These are phyloP conservation scores for Thera obeliscata DNA, from an alignment of 2,888 invertebrate genomes.

Conservation along the genomic window DNA sequence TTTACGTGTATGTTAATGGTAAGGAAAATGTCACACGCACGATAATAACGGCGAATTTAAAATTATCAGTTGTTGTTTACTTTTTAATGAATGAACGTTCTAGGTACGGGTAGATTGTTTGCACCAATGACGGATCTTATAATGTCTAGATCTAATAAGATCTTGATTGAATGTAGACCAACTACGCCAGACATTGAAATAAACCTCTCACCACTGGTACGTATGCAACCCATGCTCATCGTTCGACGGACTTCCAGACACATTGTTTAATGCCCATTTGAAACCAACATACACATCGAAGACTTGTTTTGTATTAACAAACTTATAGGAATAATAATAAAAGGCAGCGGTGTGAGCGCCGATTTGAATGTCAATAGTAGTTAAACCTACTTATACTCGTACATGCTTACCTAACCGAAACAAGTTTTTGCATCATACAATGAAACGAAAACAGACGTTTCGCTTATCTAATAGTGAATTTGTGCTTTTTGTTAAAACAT, in stretches of 20 bases:
- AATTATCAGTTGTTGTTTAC: conserved; percentile 4
- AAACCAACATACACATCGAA: conserved; percentile 17
- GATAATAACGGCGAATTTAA: neutral
- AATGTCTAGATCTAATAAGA: conserved; percentile 52
- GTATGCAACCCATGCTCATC: conserved; percentile 54
- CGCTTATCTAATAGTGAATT: conserved; percentile 25
- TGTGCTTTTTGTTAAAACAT: conserved; percentile 22
- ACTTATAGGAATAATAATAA: conserved; percentile 14
- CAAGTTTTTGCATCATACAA: conserved; percentile 15
- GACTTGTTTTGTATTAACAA: conserved; percentile 5
- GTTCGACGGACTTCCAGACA: neutral
- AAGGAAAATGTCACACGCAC: conserved; percentile 49
- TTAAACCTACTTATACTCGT: conserved; percentile 7
- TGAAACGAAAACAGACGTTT: conserved; percentile 15
- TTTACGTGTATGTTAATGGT: conserved; percentile 78
- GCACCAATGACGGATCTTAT: conserved; percentile 73
- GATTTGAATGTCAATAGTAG: conserved; percentile 45
- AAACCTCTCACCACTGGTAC: conserved; percentile 64
- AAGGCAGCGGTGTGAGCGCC: conserved; percentile 5
- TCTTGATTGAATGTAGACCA: conserved; percentile 77
- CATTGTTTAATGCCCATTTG: conserved; percentile 10
- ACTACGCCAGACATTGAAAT: conserved; percentile 74
- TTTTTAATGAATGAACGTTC: conserved; percentile 59
- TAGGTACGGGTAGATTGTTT: conserved; percentile 72
- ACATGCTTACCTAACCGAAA: conserved; percentile 31